phyloP scores from a whole-genome alignment of 2,113 vertebrate species.

The Elachura formosa region DNA sequence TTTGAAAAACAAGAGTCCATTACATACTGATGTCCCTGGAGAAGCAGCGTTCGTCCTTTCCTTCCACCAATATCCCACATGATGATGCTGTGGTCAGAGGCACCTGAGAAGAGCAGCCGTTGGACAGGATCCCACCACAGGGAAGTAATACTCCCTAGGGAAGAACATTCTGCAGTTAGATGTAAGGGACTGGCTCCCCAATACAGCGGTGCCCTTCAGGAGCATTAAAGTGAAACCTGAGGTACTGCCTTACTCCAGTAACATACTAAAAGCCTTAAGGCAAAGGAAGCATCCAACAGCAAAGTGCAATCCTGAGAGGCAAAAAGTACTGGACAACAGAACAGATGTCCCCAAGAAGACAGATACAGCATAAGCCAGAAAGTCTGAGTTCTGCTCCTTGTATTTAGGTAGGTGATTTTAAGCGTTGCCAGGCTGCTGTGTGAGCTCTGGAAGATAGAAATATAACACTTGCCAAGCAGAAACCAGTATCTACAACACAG shows the following conservation, averaged over 20 bases:
- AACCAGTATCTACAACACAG: neutral
- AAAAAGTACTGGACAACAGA: neutral
- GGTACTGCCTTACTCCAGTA: neutral
- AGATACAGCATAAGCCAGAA: neutral
- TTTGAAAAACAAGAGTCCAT: neutral
- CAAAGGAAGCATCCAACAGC: neutral
- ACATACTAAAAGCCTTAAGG: neutral
- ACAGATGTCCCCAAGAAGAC: neutral
- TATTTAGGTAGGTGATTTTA: neutral
- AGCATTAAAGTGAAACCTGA: neutral
- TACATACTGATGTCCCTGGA: slow-evolving; percentile 96
- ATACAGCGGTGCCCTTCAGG: neutral
- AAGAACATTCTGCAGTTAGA: neutral
- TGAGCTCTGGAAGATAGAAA: neutral
- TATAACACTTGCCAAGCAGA: neutral
- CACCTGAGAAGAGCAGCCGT: slow-evolving; percentile 91
- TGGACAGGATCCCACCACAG: slow-evolving; percentile 96
- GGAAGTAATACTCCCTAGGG: slow-evolving; percentile 82
- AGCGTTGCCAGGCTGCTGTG: neutral
- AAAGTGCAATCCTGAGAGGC: neutral
- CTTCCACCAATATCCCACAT: slow-evolving; percentile 98
- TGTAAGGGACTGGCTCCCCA: neutral
- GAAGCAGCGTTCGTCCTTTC: slow-evolving; percentile 86
- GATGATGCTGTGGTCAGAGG: slow-evolving; percentile 95
- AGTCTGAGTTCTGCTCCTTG: neutral